Percentiles rank a stretch among this genome's conserved stretches.
Conservation (phyloP, 2,113 vertebrate species). For the Tupaia chinensis region DNA sequence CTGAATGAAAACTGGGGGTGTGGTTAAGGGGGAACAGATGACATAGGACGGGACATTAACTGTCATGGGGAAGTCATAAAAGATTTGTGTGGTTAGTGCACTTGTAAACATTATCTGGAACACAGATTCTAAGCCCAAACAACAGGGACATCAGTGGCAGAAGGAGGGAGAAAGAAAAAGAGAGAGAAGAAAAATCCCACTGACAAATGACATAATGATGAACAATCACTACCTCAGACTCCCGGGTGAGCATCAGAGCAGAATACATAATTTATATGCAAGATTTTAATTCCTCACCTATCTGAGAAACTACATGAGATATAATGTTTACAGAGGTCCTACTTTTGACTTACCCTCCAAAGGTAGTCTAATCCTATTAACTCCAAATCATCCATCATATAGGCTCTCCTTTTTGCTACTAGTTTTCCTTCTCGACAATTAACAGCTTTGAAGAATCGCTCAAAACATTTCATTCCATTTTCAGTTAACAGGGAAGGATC, state of each 20-base stretch:
- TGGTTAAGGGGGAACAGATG: too few species aligned
- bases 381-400: constrained; percentile 99
- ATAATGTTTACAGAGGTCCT: constrained; percentile 46
- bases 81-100: neutral
- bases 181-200: neutral
- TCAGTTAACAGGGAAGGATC: constrained; percentile 99
- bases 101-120: neutral
- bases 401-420: constrained; percentile 97
- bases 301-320: neutral
- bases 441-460: constrained; percentile 99
- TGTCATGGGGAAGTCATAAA: neutral
- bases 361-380: constrained; percentile 99
- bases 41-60: neutral
- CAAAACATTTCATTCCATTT: constrained; percentile 99
- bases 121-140: constrained; percentile 3
- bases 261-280: neutral
- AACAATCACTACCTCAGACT: neutral
- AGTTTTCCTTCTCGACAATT: constrained; percentile 99
- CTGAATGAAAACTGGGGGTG: neutral
- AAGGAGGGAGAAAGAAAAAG: neutral
- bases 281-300: constrained; percentile 15
- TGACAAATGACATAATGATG: neutral
- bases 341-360: constrained; percentile 95
- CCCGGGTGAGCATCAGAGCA: neutral
- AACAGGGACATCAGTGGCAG: neutral